Base-by-base conservation (phyloP, 2,888 invertebrate species). In the Sminthurinus aureus region DNA sequence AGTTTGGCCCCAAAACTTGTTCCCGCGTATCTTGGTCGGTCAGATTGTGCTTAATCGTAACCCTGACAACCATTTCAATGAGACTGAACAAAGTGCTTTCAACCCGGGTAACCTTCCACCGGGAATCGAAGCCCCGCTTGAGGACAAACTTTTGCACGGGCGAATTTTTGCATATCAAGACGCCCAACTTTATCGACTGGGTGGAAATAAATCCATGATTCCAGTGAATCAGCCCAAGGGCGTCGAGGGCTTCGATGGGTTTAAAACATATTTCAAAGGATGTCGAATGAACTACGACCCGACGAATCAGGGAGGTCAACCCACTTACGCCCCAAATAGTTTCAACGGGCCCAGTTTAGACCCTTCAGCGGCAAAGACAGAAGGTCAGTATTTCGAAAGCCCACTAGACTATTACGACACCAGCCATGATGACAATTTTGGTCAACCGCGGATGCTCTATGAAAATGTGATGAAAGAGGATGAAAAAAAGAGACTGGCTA, bases 281-380 rank as follows among this genome's bases (percentile, higher is more conserved):
- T 4, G 76, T 6, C 3, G 3, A 0, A 76, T 76, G 76, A 76
- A 76, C 22, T 76, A n/a, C 12, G 76, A 76, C 18, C 11, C 6
- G 3, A 97, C 97, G 90, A 96, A 97, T 91, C 94, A 93, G 8
- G 95, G 95, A 26, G 26, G 38, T 0, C 94, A 95, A 6, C 98
- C 98, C 8, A 98, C 98, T 91, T 99, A 99, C 90, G 97, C 93
- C 92, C 99, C 99, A 0, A 99, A 99, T 92, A 98, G 98, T 86
- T 99, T 98, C 91, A 11, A 11, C 18, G 4, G 18, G 69, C 0
- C 18, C 69, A 93, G 87, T 93, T 93, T 86, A 93, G 93, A 89
- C 92, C n/a, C n/a, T n/a, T n/a, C 93, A 0, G 91, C 93, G 2
- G 89, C 93, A 0, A 91, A 92, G 82, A 98, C 96, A 0, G 96